Evolutionary conservation across 2,888 invertebrate species (phyloP).

Genomic region (Apantesis nais): DNA sequence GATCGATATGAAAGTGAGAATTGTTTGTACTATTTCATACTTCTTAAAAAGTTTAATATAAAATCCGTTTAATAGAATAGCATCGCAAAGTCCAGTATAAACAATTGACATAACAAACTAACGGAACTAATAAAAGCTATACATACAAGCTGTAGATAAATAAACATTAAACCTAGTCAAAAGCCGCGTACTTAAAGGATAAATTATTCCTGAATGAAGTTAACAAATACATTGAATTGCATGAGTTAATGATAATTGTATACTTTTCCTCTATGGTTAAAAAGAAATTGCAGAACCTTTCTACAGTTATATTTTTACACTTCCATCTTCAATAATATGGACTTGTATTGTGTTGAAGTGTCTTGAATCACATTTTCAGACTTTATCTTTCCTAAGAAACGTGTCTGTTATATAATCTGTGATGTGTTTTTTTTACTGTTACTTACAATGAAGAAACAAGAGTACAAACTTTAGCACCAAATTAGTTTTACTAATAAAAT

Average conservation of each 20-base stretch:
- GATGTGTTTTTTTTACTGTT: too few species aligned
- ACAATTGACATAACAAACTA: conserved; percentile 17
- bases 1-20: not conserved
- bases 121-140: conserved; percentile 11
- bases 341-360: too few species aligned
- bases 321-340: too few species aligned
- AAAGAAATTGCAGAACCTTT: conserved; percentile 9
- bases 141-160: conserved; percentile 18
- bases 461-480: not conserved
- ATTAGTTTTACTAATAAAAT: not conserved
- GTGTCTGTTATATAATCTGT: too few species aligned
- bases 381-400: too few species aligned
- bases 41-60: not conserved
- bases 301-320: not conserved
- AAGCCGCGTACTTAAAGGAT: conserved; percentile 7
- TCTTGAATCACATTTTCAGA: too few species aligned
- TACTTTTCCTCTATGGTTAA: conserved; percentile 14
- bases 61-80: not conserved
- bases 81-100: not conserved
- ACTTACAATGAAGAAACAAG: not conserved
- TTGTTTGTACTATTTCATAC: not conserved
- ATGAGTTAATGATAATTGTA: conserved; percentile 6
- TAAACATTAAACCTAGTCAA: conserved; percentile 17
- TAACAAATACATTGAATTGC: conserved; percentile 15
- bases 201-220: conserved; percentile 13